phyloP scores from a whole-genome alignment of 2,888 invertebrate species.

The Oxystoma pomonae region DNA sequence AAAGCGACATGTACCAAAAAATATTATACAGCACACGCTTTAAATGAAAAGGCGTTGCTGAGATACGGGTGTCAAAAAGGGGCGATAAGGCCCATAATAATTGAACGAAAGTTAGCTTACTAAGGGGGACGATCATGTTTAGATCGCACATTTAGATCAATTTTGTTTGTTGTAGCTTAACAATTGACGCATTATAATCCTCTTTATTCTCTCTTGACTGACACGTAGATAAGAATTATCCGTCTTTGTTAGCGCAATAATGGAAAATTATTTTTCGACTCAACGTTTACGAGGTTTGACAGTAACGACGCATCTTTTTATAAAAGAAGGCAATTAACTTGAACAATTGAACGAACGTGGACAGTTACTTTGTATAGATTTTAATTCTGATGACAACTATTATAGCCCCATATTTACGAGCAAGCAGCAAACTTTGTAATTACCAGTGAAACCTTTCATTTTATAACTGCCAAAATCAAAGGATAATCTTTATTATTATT shows the following conservation, averaged over 20 bases:
- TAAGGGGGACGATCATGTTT: slow-evolving; percentile 45
- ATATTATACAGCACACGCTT: slow-evolving; percentile 33
- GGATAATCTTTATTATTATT: no score
- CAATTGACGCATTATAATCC: slow-evolving; percentile 48
- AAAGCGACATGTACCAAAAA: slow-evolving; percentile 17
- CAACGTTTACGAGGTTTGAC: slow-evolving; percentile 14
- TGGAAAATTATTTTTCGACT: slow-evolving; percentile 34
- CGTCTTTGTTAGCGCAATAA: slow-evolving; percentile 35
- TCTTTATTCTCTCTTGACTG: slow-evolving; percentile 41
- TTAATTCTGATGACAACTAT: no score
- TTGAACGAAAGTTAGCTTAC: slow-evolving; percentile 44
- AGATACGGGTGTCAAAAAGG: slow-evolving; percentile 43
- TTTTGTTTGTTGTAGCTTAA: slow-evolving; percentile 49
- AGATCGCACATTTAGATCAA: slow-evolving; percentile 49
- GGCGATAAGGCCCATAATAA: slow-evolving; percentile 46
- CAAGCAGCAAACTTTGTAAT: no score
- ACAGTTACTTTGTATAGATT: neutral
- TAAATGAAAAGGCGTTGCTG: slow-evolving; percentile 42
- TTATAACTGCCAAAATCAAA: no score
- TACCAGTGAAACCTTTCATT: no score
- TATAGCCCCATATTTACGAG: no score
- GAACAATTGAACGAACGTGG: slow-evolving; percentile 5
- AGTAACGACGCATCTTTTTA: neutral
- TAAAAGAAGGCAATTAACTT: slow-evolving; percentile 15
- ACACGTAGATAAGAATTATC: slow-evolving; percentile 42